phyloP scores from a whole-genome alignment of 2,888 invertebrate genomes.

The Pyrgus malvae region DNA sequence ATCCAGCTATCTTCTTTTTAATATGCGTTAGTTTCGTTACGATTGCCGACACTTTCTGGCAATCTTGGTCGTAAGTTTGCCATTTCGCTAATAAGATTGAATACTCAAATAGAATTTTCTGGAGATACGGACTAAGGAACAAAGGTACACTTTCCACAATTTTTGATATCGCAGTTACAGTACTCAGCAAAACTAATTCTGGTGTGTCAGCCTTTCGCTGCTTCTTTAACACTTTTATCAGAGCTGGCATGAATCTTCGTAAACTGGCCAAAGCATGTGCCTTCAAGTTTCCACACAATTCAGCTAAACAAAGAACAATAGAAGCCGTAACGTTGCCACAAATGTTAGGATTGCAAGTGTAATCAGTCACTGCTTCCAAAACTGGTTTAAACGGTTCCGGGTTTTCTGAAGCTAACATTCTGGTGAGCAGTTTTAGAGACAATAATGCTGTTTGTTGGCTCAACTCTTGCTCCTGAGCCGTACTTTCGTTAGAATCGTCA shows the following conservation, averaged over 20 bases:
- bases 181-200: conserved; percentile 85
- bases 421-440: conserved; percentile 91
- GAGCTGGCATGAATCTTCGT: conserved; percentile 89
- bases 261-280: conserved; percentile 88
- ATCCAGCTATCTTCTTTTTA: conserved; percentile 85
- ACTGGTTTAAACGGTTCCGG: conserved; percentile 87
- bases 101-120: conserved; percentile 85
- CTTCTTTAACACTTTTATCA: conserved; percentile 84
- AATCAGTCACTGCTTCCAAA: conserved; percentile 84
- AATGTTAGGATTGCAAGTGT: conserved; percentile 76
- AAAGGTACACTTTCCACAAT: conserved; percentile 90
- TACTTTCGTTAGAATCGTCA: conserved; percentile 52
- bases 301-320: conserved; percentile 88
- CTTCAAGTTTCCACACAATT: conserved; percentile 88
- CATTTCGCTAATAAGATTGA: conserved; percentile 81
- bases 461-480: conserved; percentile 82
- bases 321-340: conserved; percentile 87
- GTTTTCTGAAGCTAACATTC: conserved; percentile 84
- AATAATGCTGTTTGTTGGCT: conserved; percentile 92
- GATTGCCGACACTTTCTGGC: conserved; percentile 76
- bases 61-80: conserved; percentile 69
- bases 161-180: conserved; percentile 90
- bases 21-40: conserved; percentile 82
- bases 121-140: conserved; percentile 93
- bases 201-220: conserved; percentile 83